A percentile compares a stretch with the other conserved stretches of the same genome.
phyloP scores from a whole-genome alignment of 2,888 invertebrate species.

The Apotomis capreana region DNA sequence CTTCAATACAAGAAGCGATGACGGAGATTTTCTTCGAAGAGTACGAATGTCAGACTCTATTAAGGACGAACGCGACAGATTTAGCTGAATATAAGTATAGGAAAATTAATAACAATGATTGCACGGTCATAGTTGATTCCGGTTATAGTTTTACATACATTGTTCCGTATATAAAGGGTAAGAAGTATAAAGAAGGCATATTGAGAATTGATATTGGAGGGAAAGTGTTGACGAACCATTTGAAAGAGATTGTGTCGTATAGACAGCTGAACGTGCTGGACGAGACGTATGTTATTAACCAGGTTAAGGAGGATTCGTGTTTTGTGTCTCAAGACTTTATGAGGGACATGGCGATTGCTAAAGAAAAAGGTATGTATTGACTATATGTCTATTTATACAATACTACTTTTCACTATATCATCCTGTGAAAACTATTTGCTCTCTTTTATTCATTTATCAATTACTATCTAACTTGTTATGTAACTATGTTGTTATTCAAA shows the following conservation, averaged over 20 bases:
- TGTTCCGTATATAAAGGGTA: slow-evolving; percentile 93
- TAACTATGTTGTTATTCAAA: too few species aligned
- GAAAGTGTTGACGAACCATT: slow-evolving; percentile 97
- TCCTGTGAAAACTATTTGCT: too few species aligned
- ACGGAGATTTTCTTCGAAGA: slow-evolving; percentile 99
- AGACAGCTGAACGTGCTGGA: slow-evolving; percentile 98
- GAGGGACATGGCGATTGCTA: slow-evolving; percentile 89
- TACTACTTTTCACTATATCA: too few species aligned
- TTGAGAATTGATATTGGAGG: slow-evolving; percentile 97
- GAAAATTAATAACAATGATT: slow-evolving; percentile 81
- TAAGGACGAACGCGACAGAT: slow-evolving; percentile 91
- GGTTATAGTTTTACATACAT: slow-evolving; percentile 98
- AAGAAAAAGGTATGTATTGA: slow-evolving; percentile 64
- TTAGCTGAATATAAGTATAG: slow-evolving; percentile 89
- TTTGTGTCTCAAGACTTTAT: slow-evolving; percentile 94
- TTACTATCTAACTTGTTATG: too few species aligned
- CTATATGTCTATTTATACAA: background rate
- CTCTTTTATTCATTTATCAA: too few species aligned
- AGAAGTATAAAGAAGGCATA: slow-evolving; percentile 86
- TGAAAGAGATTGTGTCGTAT: slow-evolving; percentile 98
- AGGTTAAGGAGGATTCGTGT: slow-evolving; percentile 98
- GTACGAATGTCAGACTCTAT: slow-evolving; percentile 93
- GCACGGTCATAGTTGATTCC: slow-evolving; percentile 94
- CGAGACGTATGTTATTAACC: slow-evolving; percentile 99
- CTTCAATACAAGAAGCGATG: slow-evolving; percentile 95